These are phyloP conservation scores for Heliconius erato DNA, from an alignment of 2,888 invertebrate species.

Conservation along the genomic window DNA sequence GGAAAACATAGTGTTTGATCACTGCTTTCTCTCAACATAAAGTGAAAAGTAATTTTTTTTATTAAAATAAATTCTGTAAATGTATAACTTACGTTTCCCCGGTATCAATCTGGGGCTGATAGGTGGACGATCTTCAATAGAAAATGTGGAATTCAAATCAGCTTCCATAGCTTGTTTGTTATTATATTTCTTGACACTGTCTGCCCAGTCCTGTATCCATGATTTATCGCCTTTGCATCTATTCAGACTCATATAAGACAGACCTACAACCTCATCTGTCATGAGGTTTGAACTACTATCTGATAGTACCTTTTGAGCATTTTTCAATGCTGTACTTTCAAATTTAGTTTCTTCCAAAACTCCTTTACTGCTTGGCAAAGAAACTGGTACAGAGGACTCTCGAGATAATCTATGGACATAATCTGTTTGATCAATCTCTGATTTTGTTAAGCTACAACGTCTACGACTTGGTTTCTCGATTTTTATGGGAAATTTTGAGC, in stretches of 20 bases:
- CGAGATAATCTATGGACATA: slow-evolving; percentile 82
- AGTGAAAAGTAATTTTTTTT: too few species aligned
- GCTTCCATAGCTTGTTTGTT: slow-evolving; percentile 68
- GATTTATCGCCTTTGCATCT: slow-evolving; percentile 83
- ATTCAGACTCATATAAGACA: slow-evolving; percentile 81
- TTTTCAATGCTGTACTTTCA: slow-evolving; percentile 76
- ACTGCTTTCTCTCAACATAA: too few species aligned
- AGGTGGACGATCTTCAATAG: slow-evolving; percentile 72
- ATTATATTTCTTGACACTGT: slow-evolving; percentile 85
- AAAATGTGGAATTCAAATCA: slow-evolving; percentile 59
- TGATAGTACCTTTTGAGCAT: slow-evolving; percentile 72
- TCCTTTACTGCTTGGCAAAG: slow-evolving; percentile 70
- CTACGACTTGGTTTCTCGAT: slow-evolving; percentile 68
- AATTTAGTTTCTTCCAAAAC: slow-evolving; percentile 67
- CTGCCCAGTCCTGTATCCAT: slow-evolving; percentile 89
- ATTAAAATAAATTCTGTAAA: background rate
- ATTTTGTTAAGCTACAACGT: slow-evolving; percentile 88
- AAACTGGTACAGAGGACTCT: slow-evolving; percentile 80
- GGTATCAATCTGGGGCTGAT: slow-evolving; percentile 74
- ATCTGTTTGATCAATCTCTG: slow-evolving; percentile 89
- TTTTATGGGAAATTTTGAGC: slow-evolving; percentile 78
- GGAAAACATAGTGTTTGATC: too few species aligned
- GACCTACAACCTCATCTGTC: slow-evolving; percentile 74
- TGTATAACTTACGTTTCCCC: slow-evolving; percentile 73
- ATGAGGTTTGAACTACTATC: slow-evolving; percentile 70